Evolutionary conservation across 2,888 invertebrate species (phyloP).

Genomic region (Sepiola atlantica): DNA sequence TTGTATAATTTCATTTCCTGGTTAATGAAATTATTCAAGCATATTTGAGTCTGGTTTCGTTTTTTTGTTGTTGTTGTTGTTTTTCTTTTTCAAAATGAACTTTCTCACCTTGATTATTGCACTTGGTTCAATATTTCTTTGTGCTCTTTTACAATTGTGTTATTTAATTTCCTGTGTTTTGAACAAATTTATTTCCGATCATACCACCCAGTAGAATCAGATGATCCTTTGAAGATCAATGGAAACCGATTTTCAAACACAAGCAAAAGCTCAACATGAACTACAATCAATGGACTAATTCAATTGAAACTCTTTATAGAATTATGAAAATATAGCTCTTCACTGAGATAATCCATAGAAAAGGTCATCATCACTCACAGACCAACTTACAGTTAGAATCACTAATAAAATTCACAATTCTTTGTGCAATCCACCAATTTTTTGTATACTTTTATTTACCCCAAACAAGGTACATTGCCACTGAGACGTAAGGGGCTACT

Average conservation of each 20-base stretch:
- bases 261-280: constrained; percentile 18
- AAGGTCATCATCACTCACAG: not conserved
- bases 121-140: not conserved
- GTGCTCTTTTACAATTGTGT: not conserved
- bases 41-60: not conserved
- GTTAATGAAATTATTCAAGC: not conserved
- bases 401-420: no score
- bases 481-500: no score
- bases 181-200: not conserved
- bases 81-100: not conserved
- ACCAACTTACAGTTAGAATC: not conserved
- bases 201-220: not conserved
- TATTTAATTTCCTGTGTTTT: not conserved
- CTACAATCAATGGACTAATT: not conserved
- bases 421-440: no score
- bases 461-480: no score
- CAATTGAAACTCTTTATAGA: not conserved
- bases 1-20: not conserved
- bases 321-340: not conserved
- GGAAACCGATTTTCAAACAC: not conserved
- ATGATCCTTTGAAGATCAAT: constrained; percentile 32
- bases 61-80: not conserved
- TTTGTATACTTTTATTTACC: no score
- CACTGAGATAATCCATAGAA: not conserved
- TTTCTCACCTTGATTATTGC: not conserved